Base-by-base conservation (phyloP, 2,888 invertebrate species). In the Catonia carolina region DNA sequence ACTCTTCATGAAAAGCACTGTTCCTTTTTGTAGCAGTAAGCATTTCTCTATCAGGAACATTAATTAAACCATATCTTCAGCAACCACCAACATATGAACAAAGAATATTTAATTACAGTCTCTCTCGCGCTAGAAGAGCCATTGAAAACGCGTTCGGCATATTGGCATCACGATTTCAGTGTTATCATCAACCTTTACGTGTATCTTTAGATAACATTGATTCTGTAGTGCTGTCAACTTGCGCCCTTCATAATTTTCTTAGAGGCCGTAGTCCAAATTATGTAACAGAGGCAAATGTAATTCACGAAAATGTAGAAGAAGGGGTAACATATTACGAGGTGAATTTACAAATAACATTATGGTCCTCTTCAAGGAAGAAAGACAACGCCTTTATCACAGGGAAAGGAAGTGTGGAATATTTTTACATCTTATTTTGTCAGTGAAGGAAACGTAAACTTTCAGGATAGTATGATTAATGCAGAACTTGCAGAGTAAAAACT, bases 21-120 rank as follows among this genome's bases (percentile, higher is more conserved):
- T 42, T n/a, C 4, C 17, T 42, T 12, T 42, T 42, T 18, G 4
- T 42, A 15, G 42, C 17, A 18, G 42, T 17, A 15, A 17, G 17
- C 18, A 18, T 18, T 17, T 18, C 18, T n/a, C 14, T 15, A 4
- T 42, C 42, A 10, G 18, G 2, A 42, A 3, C 14, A 12, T 17
- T 42, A 4, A 42, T 42, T 15, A 42, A 42, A 42, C 42, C 42
- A 42, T 42, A 42, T 42, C 42, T 18, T 42, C 42, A 18, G 14
- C 4, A 42, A 5, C 42, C 2, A 12, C 17, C 42, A 5, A 42
- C 42, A 4, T 8, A 15, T 8, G 42, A 42, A 8, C 42, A 42
- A 3, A 4, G 18, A 42, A 42, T 42, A 8, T 42, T 42, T 10
- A 42, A 42, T 10, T 42, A 42, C 17, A 42, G 42, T n/a, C n/a